Percentiles rank a stretch among this genome's conserved stretches.
Conservation (phyloP, 2,797 vertebrate genomes). For the Myripristis jacobus region DNA sequence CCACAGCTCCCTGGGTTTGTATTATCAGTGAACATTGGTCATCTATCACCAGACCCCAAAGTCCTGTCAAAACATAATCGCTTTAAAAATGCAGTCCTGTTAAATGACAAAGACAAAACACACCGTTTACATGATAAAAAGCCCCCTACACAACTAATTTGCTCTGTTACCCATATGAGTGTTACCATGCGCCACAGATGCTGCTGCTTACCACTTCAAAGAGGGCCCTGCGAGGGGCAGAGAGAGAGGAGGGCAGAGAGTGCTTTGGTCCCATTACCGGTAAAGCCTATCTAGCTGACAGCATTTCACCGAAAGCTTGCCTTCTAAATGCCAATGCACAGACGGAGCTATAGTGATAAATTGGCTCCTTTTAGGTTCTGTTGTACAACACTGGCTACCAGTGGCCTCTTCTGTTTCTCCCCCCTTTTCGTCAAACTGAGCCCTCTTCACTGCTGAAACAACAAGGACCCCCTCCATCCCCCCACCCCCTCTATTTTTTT, state of each 20-base stretch:
- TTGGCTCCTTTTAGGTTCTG: slow-evolving; percentile 55
- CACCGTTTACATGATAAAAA: slow-evolving; percentile 46
- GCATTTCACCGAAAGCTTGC: slow-evolving; percentile 23
- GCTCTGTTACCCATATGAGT: slow-evolving; percentile 32
- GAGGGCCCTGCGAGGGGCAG: slow-evolving; percentile 13
- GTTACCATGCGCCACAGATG: slow-evolving; percentile 27
- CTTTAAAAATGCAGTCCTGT: slow-evolving; percentile 37
- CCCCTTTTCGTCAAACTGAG: slow-evolving; percentile 61
- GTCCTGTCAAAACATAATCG: slow-evolving; percentile 45
- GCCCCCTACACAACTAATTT: slow-evolving; percentile 20
- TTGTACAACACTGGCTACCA: slow-evolving; percentile 74
- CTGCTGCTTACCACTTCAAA: slow-evolving; percentile 40
- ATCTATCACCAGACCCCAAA: slow-evolving; percentile 31
- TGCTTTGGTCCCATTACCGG: slow-evolving; percentile 39
- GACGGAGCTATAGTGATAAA: slow-evolving; percentile 70
- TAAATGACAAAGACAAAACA: slow-evolving; percentile 46
- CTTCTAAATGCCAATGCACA: slow-evolving; percentile 59
- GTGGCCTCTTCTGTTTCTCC: slow-evolving; percentile 61
- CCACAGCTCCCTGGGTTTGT: slow-evolving; percentile 34
- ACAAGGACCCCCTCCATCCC: slow-evolving; percentile 51
- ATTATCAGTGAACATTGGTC: slow-evolving; percentile 48
- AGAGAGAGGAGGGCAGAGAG: slow-evolving; percentile 17
- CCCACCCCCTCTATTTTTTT: not conserved
- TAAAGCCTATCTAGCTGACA: slow-evolving; percentile 33
- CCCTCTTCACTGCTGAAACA: slow-evolving; percentile 59